Percentiles rank a stretch among this genome's conserved stretches.
phyloP scores from a whole-genome alignment of 92 coral and sea anemone genomes.

The Actinernus sp. region DNA sequence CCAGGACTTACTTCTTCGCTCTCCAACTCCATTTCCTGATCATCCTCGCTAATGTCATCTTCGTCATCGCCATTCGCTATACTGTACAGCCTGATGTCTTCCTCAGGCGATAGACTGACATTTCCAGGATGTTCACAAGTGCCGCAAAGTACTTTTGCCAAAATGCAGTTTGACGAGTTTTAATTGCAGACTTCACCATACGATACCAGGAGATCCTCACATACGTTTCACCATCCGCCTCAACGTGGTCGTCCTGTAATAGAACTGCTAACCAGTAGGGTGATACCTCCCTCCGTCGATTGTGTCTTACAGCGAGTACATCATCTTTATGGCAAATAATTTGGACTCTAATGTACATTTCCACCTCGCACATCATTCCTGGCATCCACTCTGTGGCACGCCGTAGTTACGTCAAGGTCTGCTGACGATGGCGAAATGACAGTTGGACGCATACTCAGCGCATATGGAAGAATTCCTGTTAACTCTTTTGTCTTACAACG shows the following conservation, averaged over 20 bases:
- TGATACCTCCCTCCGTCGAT: constrained; percentile 37
- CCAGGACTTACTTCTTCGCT: no score
- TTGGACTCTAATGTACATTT: constrained; percentile 29
- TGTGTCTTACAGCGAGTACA: constrained; percentile 40
- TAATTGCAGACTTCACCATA: no score
- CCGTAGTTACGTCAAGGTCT: constrained; percentile 18
- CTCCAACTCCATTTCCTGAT: no score
- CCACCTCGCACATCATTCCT: constrained; percentile 10
- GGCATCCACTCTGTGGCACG: constrained; percentile 39
- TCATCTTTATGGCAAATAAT: constrained; percentile 14
- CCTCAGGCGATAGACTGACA: no score
- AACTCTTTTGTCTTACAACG: constrained; percentile 53
- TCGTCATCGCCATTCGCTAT: no score
- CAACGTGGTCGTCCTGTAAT: constrained; percentile 35
- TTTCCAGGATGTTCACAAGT: no score
- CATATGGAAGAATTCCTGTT: constrained; percentile 57
- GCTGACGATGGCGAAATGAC: constrained; percentile 29
- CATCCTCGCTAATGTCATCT: no score
- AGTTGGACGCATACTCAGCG: constrained; percentile 43
- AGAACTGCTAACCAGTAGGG: constrained; percentile 54
- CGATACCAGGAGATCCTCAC: no score
- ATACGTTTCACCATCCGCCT: no score
- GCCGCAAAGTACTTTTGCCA: no score
- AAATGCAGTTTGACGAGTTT: no score
- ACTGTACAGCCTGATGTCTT: no score